These are phyloP conservation scores for Hemiprocne comata DNA, from an alignment of 2,113 vertebrate genomes.

Conservation along the genomic window DNA sequence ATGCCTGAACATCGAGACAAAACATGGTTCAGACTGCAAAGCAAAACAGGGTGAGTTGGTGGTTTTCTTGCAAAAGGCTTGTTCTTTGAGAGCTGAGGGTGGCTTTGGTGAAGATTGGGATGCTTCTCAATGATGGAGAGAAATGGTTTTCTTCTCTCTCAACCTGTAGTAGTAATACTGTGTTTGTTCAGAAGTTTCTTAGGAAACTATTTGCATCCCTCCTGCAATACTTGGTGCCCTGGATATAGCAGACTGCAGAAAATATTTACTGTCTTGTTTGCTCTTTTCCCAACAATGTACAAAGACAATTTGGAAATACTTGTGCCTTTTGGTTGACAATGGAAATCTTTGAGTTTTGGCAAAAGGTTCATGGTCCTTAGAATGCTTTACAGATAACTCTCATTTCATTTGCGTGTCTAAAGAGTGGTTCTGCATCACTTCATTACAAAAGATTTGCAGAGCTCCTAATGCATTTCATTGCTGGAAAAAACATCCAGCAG, in stretches of 20 bases:
- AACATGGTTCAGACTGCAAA: neutral
- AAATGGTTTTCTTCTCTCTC: neutral
- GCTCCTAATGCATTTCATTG: neutral
- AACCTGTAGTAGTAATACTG: neutral
- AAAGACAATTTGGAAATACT: neutral
- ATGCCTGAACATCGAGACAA: neutral
- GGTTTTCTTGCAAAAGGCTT: neutral
- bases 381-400: conserved; percentile 32
- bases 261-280: neutral
- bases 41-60: neutral
- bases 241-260: neutral
- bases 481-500: neutral
- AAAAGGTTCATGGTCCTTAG: neutral
- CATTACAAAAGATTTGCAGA: conserved; percentile 18
- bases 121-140: neutral
- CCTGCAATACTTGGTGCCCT: neutral
- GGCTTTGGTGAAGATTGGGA: neutral
- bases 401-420: conserved; percentile 50
- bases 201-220: neutral
- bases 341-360: conserved; percentile 30
- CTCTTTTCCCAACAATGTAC: neutral
- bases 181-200: neutral
- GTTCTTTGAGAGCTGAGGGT: neutral
- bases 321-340: conserved; percentile 7
- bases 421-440: conserved; percentile 27